Evolutionary conservation across 2,113 vertebrate species (phyloP).

Genomic region (Psittacus erithacus): DNA sequence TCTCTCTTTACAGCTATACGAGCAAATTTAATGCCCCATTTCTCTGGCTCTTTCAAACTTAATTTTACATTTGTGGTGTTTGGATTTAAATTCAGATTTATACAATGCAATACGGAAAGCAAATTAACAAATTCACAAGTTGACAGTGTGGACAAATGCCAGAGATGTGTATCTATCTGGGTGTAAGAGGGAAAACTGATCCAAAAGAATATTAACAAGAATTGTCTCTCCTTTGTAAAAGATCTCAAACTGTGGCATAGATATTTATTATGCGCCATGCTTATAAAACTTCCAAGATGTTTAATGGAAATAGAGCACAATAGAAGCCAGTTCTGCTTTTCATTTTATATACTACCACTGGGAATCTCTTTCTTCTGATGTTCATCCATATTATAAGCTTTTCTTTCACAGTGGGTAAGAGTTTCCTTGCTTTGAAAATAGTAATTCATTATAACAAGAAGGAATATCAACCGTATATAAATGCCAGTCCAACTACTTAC

Average conservation of each 20-base stretch:
- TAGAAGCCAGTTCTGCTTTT: slow-evolving; percentile 64
- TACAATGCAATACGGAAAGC: slow-evolving; percentile 1
- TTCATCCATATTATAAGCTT: slow-evolving; percentile 58
- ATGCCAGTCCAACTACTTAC: slow-evolving; percentile 1
- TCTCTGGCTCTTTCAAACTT: not conserved
- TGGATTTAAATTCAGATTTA: slow-evolving; percentile 3
- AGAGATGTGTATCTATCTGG: slow-evolving; percentile 12
- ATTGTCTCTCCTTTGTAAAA: slow-evolving; percentile 17
- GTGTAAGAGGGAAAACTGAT: not conserved
- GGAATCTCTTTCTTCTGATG: slow-evolving; percentile 62
- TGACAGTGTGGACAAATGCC: not conserved
- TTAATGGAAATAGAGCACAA: slow-evolving; percentile 59
- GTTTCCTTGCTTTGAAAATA: slow-evolving; percentile 54
- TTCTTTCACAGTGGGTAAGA: slow-evolving; percentile 48
- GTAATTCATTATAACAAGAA: slow-evolving; percentile 25
- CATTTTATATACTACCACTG: slow-evolving; percentile 59
- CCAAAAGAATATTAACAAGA: slow-evolving; percentile 34
- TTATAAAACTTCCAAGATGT: slow-evolving; percentile 58
- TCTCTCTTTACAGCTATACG: not conserved
- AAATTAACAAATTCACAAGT: slow-evolving; percentile 56
- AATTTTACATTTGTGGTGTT: not conserved
- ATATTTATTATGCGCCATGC: slow-evolving; percentile 43
- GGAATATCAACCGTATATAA: not conserved
- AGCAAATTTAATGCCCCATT: not conserved
- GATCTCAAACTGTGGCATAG: slow-evolving; percentile 18